Conservation (phyloP, 1,140 invertebrate species). For the Aphaenogaster ashmeadi region DNA sequence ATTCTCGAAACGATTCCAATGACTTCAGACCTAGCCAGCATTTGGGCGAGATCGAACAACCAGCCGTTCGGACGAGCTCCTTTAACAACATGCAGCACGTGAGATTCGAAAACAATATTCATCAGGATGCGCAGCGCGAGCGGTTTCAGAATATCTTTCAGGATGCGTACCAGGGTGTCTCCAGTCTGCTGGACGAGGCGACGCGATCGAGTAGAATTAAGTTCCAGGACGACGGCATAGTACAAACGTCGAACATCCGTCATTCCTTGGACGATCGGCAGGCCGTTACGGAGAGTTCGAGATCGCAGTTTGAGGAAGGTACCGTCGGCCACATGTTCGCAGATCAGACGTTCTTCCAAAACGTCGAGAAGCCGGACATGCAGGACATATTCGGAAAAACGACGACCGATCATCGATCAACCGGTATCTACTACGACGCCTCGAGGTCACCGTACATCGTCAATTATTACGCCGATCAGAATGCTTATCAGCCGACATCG, state of each 20-base stretch:
- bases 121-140: conserved; percentile 34
- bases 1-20: neutral
- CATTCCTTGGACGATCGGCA: conserved; percentile 19
- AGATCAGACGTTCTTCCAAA: conserved; percentile 48
- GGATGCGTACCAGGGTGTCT: neutral
- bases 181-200: neutral
- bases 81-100: conserved; percentile 75
- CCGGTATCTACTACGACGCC: neutral
- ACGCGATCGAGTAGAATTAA: conserved; percentile 52
- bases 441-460: conserved; percentile 43
- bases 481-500: conserved; percentile 41
- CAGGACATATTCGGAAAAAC: conserved; percentile 56
- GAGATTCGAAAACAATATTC: conserved; percentile 70
- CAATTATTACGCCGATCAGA: conserved; percentile 18
- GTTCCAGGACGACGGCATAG: conserved; percentile 67
- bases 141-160: conserved; percentile 6
- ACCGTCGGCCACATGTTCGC: neutral
- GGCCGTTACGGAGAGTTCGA: conserved; percentile 1
- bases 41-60: conserved; percentile 77
- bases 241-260: neutral
- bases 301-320: neutral
- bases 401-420: conserved; percentile 39
- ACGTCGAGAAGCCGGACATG: conserved; percentile 48
- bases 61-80: conserved; percentile 45
- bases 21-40: conserved; percentile 79